Percentiles rank a stretch among this genome's conserved stretches.
phyloP scores from a whole-genome alignment of 2,113 vertebrate genomes.

The Petaurus breviceps region DNA sequence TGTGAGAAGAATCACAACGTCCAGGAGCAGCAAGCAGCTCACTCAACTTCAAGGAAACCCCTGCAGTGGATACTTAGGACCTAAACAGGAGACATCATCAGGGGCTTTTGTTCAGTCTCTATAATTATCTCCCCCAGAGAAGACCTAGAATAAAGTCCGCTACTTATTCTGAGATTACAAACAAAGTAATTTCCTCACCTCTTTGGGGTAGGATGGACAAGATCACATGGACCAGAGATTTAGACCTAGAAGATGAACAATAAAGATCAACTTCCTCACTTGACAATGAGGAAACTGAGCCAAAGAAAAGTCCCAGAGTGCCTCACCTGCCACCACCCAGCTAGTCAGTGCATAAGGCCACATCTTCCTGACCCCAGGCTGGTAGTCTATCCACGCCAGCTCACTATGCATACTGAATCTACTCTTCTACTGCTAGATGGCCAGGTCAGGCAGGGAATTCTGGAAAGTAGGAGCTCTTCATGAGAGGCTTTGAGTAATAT shows the following conservation, averaged over 20 bases:
- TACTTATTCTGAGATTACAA: background rate
- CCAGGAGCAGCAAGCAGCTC: background rate
- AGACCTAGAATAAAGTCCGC: background rate
- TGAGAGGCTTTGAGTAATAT: too few species aligned
- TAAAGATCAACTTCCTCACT: background rate
- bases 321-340: background rate
- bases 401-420: too few species aligned
- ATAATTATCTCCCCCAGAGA: background rate
- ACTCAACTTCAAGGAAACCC: background rate
- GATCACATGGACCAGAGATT: too few species aligned
- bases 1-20: background rate
- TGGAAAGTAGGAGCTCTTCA: too few species aligned
- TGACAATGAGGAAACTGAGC: background rate
- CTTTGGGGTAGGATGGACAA: background rate
- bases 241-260: background rate
- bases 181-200: background rate
- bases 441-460: too few species aligned
- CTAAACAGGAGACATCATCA: too few species aligned
- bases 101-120: background rate
- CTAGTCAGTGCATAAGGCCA: too few species aligned
- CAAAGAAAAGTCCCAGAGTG: background rate
- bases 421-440: too few species aligned
- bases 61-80: background rate
- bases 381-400: too few species aligned
- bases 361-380: too few species aligned